A percentile compares a stretch with the other conserved stretches of the same genome.
These are phyloP conservation scores for Listrodromus nycthemerus DNA, from an alignment of 2,888 invertebrate genomes.

Conservation along the genomic window DNA sequence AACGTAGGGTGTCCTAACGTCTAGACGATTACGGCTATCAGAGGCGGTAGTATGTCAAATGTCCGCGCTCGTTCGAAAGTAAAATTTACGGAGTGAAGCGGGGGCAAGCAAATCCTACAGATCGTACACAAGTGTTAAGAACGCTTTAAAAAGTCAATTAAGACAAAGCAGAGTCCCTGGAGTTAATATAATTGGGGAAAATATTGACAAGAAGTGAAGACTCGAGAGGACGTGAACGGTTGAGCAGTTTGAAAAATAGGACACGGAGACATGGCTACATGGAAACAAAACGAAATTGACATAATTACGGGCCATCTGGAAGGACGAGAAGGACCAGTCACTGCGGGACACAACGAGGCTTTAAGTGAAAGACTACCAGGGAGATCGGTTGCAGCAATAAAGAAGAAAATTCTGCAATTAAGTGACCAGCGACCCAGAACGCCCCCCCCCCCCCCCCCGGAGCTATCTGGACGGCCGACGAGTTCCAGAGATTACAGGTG, in stretches of 20 bases:
- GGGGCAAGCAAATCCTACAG: neutral
- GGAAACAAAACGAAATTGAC: too few species aligned
- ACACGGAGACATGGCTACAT: neutral
- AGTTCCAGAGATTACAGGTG: neutral
- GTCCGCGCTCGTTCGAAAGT: neutral
- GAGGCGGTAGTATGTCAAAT: conserved; percentile 61
- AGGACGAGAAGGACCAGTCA: too few species aligned
- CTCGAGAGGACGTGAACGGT: neutral
- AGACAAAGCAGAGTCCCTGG: neutral
- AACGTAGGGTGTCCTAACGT: conserved; percentile 85
- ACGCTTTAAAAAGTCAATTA: neutral
- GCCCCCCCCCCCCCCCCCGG: neutral
- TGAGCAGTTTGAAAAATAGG: neutral
- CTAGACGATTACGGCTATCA: conserved; percentile 79
- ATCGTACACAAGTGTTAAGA: neutral
- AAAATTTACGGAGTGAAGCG: neutral
- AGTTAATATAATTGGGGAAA: neutral
- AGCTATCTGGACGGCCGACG: too few species aligned
- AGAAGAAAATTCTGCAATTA: neutral
- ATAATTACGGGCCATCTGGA: too few species aligned
- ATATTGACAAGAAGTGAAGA: too few species aligned
- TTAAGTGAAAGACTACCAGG: neutral
- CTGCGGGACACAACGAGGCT: too few species aligned
- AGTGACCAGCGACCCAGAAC: neutral
- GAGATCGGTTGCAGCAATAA: conserved; percentile 12